Conservation (phyloP, 2,888 invertebrate genomes). For the Erebia epiphron region DNA sequence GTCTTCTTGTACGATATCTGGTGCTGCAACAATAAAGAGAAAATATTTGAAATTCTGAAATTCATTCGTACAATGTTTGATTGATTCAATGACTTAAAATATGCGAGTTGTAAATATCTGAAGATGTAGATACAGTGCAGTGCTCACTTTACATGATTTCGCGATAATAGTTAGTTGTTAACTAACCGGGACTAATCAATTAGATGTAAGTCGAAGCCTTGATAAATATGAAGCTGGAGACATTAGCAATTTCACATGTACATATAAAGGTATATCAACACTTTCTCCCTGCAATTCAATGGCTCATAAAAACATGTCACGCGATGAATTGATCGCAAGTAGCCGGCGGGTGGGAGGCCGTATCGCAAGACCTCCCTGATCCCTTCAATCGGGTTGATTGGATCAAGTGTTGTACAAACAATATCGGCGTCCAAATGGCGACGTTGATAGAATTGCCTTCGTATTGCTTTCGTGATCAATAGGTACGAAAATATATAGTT, state of each 20-base stretch:
- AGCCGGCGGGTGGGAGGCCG: conserved; percentile 48
- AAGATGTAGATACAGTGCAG: background rate
- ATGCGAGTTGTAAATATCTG: background rate
- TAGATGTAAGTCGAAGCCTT: conserved; percentile 11
- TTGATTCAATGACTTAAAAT: too few species aligned
- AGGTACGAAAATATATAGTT: background rate
- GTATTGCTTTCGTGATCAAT: conserved; percentile 56
- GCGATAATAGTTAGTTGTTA: conserved; percentile 5
- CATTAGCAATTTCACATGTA: conserved; percentile 39
- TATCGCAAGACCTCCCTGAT: conserved; percentile 71
- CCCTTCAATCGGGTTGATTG: conserved; percentile 76
- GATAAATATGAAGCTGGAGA: conserved; percentile 34
- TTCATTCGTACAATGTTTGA: too few species aligned
- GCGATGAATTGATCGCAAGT: conserved; percentile 63
- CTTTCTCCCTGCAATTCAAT: conserved; percentile 46
- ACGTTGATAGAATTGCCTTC: conserved; percentile 70
- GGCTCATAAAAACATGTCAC: conserved; percentile 48
- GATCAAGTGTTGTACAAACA: conserved; percentile 79
- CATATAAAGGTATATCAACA: conserved; percentile 42
- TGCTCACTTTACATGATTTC: background rate
- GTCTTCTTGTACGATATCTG: conserved; percentile 88
- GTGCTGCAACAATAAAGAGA: conserved; percentile 83
- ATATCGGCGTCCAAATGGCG: conserved; percentile 77
- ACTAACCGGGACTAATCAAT: conserved; percentile 6
- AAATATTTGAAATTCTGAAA: background rate